These are phyloP conservation scores for Redunca redunca DNA, from an alignment of 2,113 vertebrate genomes.

Conservation along the genomic window DNA sequence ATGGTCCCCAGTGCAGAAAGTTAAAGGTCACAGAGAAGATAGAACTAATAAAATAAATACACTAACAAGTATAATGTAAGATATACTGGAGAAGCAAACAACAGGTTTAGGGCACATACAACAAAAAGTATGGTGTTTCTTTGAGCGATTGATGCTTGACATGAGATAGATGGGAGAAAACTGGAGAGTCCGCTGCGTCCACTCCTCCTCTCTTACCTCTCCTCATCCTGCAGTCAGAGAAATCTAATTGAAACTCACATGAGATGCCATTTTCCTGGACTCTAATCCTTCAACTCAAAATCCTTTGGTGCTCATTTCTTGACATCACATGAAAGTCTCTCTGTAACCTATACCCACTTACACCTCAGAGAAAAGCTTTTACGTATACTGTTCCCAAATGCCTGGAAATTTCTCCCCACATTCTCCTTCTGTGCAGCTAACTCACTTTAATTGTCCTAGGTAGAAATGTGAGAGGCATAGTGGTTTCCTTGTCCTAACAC, in stretches of 20 bases:
- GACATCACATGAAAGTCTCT: neutral
- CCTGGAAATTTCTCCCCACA: neutral
- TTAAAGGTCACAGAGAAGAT: neutral
- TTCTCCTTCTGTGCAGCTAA: neutral
- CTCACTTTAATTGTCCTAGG: neutral
- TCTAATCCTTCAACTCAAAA: neutral
- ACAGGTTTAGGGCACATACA: neutral
- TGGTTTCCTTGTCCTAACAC: neutral
- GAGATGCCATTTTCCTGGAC: neutral
- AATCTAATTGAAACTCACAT: neutral
- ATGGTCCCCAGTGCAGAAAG: neutral
- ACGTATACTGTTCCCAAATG: neutral
- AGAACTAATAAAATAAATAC: neutral
- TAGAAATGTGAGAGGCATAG: neutral
- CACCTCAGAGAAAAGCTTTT: neutral
- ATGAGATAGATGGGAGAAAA: neutral
- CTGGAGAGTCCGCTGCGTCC: accelerated
- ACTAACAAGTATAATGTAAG: neutral
- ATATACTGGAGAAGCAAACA: neutral
- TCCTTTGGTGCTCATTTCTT: neutral
- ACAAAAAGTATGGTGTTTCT: neutral
- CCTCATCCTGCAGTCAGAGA: accelerated
- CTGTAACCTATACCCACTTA: neutral
- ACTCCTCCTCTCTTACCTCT: neutral
- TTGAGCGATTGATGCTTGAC: neutral